Evolutionary conservation across 1,140 invertebrate species (phyloP), one percentile per base, ranked within the genome.

Genomic region (Drosophila lacertosa): DNA sequence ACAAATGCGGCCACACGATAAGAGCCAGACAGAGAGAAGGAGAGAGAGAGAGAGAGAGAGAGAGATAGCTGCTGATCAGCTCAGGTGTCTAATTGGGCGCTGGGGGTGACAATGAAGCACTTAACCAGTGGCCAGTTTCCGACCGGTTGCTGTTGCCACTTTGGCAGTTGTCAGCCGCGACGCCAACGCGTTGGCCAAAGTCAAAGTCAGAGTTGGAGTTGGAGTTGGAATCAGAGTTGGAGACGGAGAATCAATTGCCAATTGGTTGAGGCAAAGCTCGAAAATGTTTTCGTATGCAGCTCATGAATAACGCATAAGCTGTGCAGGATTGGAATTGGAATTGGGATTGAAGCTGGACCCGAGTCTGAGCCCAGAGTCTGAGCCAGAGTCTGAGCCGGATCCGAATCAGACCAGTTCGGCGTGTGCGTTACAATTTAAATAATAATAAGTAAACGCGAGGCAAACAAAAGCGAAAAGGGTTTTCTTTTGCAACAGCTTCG

Each of bases 71-170:
- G 22, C 42, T 24, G 44, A 16, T 35, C 22, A 37, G 42, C 81
- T 82, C 82, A 88, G 77, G 82, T 82, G 82, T 86, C 82, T 86
- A 86, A 86, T 86, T 86, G 82, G 82, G 82, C 82, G 77, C 83
- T 86, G 77, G 82, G 81, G 82, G 82, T 86, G 82, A 86, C 82
- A 86, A 86, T 86, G 82, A 86, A 66, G 72, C 82, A 86, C 82
- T 86, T 86, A 88, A 66, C 45, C 76, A 58, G 44, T n/a, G 24
- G 9, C 24, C 10, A 20, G 20, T n/a, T n/a, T n/a, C 35, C 11
- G 35, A 20, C 15, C 29, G 47, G 29, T 16, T 50, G 44, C 15
- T 10, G 13, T 47, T 18, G 29, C 11, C 40, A 13, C 10, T 18
- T 18, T 33, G 53, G 33, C 15, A 50, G 45, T 62, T 32, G 39